Evolutionary conservation across 2,797 vertebrate genomes (phyloP).

Genomic region (Mus caroli): DNA sequence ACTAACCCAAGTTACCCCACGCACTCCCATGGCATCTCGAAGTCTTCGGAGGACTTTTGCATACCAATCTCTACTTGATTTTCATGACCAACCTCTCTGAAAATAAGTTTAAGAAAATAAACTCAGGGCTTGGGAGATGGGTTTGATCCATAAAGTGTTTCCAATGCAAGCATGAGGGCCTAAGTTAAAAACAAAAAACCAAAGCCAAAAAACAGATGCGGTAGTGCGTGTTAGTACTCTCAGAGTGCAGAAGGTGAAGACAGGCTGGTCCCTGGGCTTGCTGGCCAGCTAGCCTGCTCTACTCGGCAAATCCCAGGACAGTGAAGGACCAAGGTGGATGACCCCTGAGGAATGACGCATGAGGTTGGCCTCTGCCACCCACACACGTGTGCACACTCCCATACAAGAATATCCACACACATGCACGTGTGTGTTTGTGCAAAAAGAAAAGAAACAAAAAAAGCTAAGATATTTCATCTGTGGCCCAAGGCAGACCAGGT

Average conservation of each 20-base stretch:
- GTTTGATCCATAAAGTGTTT: background rate
- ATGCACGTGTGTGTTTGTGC: too few species aligned
- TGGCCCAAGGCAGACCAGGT: background rate
- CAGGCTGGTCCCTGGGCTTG: background rate
- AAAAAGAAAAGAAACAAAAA: background rate
- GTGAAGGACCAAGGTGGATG: background rate
- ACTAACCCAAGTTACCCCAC: background rate
- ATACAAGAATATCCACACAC: background rate
- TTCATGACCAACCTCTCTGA: background rate
- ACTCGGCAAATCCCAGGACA: background rate
- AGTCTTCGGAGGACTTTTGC: background rate
- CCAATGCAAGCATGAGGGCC: too few species aligned
- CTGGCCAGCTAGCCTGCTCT: background rate
- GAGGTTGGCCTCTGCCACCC: background rate
- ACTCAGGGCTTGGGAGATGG: background rate
- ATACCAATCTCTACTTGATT: background rate
- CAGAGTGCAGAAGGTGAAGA: background rate
- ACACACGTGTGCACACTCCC: background rate
- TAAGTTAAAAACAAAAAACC: background rate
- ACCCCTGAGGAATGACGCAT: background rate
- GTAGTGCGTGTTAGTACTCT: background rate
- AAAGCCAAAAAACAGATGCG: fast-evolving
- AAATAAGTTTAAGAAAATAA: slow-evolving; percentile 47
- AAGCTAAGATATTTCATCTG: background rate
- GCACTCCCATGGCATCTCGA: background rate